Evolutionary conservation across 2,797 vertebrate genomes (phyloP), one percentile per base, ranked within the genome.

Genomic region (Gambusia yucatana): DNA sequence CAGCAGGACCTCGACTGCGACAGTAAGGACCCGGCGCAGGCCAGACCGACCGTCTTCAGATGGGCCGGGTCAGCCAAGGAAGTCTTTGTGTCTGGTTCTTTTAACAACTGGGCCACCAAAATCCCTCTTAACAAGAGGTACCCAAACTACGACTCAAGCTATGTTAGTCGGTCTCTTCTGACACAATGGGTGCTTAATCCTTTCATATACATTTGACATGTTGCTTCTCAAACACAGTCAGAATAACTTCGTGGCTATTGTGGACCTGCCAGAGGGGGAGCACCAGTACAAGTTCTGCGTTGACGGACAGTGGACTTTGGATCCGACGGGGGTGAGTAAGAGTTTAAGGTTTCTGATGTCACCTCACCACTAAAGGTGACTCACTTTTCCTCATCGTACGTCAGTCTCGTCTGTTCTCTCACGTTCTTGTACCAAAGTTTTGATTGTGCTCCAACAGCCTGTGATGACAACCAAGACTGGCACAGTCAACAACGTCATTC

Each of bases 201-300:
- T 11, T 2, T 74, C 41, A 17, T 28, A 16, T 47, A 28, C 76
- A 46, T 47, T 28, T 83, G 47, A 78, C 72, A 17, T 4, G 0
- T 20, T 83, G 9, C 77, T 61, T 83, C 63, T 89, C 44, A 6
- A 73, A 75, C 25, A 16, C 91, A 99, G 98, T 95, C 97, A 98
- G 87, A 98, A 98, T 73, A 99, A 98, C 94, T 99, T 99, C 82
- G 97, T 97, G 83, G 98, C 97, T 3, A 97, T 99, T 76, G 91
- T 99, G 92, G 97, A 99, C 86, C 95, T 99, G 85, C 98, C 98
- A 0, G 98, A 99, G 94, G 98, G 98, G 73, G 98, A 99, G 85
- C 98, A 99, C 91, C 98, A 99, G 81, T 99, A 99, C 92, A 99
- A 99, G 92, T 99, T 98, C 84, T 97, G 97, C 4, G 97, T 99